Base-by-base conservation (phyloP, 2,113 vertebrate genomes). In the Furnarius figulus region DNA sequence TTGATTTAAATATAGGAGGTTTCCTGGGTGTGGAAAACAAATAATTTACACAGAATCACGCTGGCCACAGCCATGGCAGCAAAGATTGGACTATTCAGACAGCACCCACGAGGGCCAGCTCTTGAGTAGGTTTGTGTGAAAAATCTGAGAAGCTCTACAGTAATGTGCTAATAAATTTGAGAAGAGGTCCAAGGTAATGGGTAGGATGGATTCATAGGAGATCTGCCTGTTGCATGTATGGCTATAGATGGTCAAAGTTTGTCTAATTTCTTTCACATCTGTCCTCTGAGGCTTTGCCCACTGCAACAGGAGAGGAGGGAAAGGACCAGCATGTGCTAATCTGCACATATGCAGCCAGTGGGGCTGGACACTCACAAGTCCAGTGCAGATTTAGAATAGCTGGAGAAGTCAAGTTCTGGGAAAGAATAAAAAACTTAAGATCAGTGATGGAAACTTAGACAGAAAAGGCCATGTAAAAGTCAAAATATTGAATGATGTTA, bases 321-420 rank as follows among this genome's bases (percentile, higher is more conserved):
- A 67, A 58, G 37, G 50, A 25, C 4, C 37, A 37, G 28, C 6
- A 16, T 0, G 2, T 73, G 50, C 18, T 79, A 28, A 53, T 40
- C 52, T 37, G 22, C 62, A 27, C 4, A 1, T 3, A 3, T 2
- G 3, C 20, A 62, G n/a, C n/a, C n/a, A 31, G 19, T 8, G 70
- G 49, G 30, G 28, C 44, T 75, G 42, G 19, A 37, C 10, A 40
- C 20, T 9, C n/a, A 9, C 8, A 40, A 53, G 28, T 66, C n/a
- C 68, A 63, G 22, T 30, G 15, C 5, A 12, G 31, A 24, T 27
- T 35, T 42, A n/a, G 46, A 31, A 14, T 21, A 66, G 28, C 31
- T 89, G 71, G 49, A 87, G 67, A 33, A 62, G 20, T 81, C 31
- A 23, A 39, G 22, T 46, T 61, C n/a, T 85, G n/a, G 42, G 71